These are phyloP conservation scores for Hypena proboscidalis DNA, from an alignment of 2,888 invertebrate species.

Conservation along the genomic window DNA sequence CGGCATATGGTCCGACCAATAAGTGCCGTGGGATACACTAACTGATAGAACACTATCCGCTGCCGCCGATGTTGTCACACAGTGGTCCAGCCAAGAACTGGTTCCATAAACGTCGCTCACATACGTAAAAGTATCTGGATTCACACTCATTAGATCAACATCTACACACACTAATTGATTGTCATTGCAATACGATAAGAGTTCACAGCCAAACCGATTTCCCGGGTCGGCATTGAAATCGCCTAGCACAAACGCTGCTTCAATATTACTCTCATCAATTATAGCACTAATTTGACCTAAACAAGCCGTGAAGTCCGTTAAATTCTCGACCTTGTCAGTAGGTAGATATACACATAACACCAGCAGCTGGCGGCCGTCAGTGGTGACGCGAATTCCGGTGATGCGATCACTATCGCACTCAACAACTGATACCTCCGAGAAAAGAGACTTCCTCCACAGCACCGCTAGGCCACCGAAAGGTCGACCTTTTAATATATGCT, in stretches of 20 bases:
- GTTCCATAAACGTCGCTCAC: slow-evolving; percentile 21
- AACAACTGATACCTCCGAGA: slow-evolving; percentile 24
- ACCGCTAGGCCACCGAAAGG: slow-evolving; percentile 37
- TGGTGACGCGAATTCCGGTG: slow-evolving; percentile 2
- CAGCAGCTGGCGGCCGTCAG: not conserved
- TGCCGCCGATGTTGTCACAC: slow-evolving; percentile 17
- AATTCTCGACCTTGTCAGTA: slow-evolving; percentile 11
- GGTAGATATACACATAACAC: slow-evolving; percentile 22
- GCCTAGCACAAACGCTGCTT: slow-evolving; percentile 18
- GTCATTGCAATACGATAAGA: slow-evolving; percentile 15
- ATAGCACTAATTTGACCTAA: slow-evolving; percentile 7
- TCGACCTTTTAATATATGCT: slow-evolving; percentile 19
- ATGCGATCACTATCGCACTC: slow-evolving; percentile 11
- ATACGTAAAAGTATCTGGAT: slow-evolving; percentile 17
- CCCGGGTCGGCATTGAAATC: slow-evolving; percentile 23
- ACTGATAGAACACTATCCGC: slow-evolving; percentile 2
- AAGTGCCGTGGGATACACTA: slow-evolving; percentile 11
- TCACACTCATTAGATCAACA: slow-evolving; percentile 9
- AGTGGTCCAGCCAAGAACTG: slow-evolving; percentile 23
- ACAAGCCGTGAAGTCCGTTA: slow-evolving; percentile 13
- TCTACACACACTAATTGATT: slow-evolving; percentile 22
- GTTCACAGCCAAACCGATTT: slow-evolving; percentile 14
- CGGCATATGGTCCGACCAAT: slow-evolving; percentile 26
- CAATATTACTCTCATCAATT: slow-evolving; percentile 5
- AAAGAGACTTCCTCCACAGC: slow-evolving; percentile 30